Base-by-base conservation (phyloP, 2,797 vertebrate genomes). In the Neopelma chrysocephalum region DNA sequence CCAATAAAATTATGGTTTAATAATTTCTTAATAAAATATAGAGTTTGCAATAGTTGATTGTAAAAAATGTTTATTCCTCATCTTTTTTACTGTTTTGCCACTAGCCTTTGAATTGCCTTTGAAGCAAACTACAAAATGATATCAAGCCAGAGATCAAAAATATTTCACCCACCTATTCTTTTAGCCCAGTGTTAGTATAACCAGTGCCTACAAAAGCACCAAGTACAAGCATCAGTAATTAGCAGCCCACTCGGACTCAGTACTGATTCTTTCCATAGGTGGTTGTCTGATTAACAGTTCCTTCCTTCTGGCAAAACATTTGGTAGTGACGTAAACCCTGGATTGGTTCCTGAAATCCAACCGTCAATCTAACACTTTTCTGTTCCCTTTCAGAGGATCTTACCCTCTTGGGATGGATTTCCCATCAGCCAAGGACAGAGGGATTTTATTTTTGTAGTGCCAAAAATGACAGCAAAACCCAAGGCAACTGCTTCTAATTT, bases 381-480 rank as follows among this genome's bases (percentile, higher is more conserved):
- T 70, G 51, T 95, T 92, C 47, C 43, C 68, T 92, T 95, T 90
- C 72, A 73, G 84, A 62, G 61, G n/a, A 78, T 90, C 81, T 94
- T 88, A 86, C 18, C 12, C 69, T 64, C 58, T 87, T 89, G 82
- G 75, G 69, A 71, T 69, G 12, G 51, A 25, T 94, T 93, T 93
- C 64, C 25, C 66, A 89, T 58, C 40, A 86, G 53, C 53, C 62
- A 84, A 87, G 43, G 64, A 90, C 43, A 91, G 76, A 94, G 66
- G 10, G 6, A n/a, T 89, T 68, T 40, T 75, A 40, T 70, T 89
- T 82, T 78, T 57, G 11, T 47, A 14, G 43, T 87, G 64, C 64
- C 81, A 89, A 86, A 93, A 94, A 72, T 69, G 15, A n/a, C 45
- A 71, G 43, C 56, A 29, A 71, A 79, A 90, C 17, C 3, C 56